A percentile compares a stretch with the other conserved stretches of the same genome.
Evolutionary conservation across 2,888 invertebrate genomes (phyloP).

Genomic region (Dioctria rufipes): DNA sequence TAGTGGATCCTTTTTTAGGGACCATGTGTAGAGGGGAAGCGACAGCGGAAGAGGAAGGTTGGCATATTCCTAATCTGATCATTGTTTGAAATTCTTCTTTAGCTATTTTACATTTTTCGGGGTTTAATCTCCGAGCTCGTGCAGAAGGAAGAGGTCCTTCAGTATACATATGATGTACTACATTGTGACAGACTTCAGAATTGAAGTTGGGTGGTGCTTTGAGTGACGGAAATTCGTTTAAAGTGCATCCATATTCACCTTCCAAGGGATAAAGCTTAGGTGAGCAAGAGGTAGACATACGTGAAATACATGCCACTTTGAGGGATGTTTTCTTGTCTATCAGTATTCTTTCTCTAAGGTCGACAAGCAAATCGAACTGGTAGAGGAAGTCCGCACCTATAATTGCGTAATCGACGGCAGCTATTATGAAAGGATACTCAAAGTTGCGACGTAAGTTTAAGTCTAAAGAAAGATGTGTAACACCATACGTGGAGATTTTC

Average conservation of each 20-base stretch:
- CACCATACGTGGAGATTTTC: not conserved
- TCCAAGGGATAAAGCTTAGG: not conserved
- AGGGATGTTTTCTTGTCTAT: not conserved
- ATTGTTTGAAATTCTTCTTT: no score
- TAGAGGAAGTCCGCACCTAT: constrained; percentile 14
- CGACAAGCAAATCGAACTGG: not conserved
- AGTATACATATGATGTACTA: no score
- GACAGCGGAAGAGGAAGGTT: constrained; percentile 62
- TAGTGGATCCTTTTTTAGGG: constrained; percentile 56
- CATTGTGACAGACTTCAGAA: constrained; percentile 57
- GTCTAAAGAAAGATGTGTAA: not conserved
- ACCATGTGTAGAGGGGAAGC: constrained; percentile 62
- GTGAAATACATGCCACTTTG: not conserved
- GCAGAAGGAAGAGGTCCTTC: no score
- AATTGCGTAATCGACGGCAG: constrained; percentile 3
- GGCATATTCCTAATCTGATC: no score
- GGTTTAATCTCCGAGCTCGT: no score
- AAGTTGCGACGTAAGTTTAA: not conserved
- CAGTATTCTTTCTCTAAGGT: not conserved
- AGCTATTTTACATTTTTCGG: no score
- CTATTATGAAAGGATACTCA: not conserved
- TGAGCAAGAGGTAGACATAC: not conserved
- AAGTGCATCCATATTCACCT: not conserved
- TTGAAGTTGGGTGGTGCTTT: constrained; percentile 19
- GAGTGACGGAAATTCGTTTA: constrained; percentile 16